Conservation (phyloP, 2,113 vertebrate species). For the Oriolus oriolus region DNA sequence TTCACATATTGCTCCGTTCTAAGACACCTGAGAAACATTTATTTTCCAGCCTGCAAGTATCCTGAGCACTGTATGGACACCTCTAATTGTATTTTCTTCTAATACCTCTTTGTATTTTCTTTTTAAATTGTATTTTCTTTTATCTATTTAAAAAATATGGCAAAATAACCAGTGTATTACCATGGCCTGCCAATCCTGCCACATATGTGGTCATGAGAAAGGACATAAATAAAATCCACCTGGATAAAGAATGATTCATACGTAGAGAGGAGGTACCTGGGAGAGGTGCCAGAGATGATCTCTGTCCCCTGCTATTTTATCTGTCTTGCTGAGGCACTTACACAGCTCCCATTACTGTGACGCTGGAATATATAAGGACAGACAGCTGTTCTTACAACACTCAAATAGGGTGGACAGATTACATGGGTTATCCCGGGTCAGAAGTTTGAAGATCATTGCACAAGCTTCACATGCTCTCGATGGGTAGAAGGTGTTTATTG, state of each 20-base stretch:
- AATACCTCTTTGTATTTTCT: not conserved
- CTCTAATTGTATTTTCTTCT: not conserved
- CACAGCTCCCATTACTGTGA: not conserved
- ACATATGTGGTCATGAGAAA: not conserved
- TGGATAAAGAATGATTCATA: not conserved
- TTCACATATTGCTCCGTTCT: not conserved
- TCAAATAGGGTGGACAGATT: not conserved
- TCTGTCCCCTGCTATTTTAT: constrained; percentile 20
- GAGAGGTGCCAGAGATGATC: constrained; percentile 1
- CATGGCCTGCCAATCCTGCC: not conserved
- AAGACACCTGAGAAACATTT: not conserved
- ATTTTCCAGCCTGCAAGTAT: not conserved
- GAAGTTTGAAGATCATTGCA: not conserved
- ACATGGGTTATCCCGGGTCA: not conserved
- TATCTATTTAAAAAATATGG: not conserved
- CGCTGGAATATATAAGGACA: not conserved
- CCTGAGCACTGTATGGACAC: not conserved
- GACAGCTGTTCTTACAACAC: constrained; percentile 1
- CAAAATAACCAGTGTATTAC: not conserved
- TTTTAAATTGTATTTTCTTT: not conserved
- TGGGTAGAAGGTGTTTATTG: not conserved
- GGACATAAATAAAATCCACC: not conserved
- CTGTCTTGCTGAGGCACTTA: not conserved
- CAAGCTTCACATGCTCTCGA: not conserved
- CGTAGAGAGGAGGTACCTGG: not conserved